Evolutionary conservation across 2,113 vertebrate genomes (phyloP), one percentile per base, ranked within the genome.

Genomic region (Ceyx cyanopectus): DNA sequence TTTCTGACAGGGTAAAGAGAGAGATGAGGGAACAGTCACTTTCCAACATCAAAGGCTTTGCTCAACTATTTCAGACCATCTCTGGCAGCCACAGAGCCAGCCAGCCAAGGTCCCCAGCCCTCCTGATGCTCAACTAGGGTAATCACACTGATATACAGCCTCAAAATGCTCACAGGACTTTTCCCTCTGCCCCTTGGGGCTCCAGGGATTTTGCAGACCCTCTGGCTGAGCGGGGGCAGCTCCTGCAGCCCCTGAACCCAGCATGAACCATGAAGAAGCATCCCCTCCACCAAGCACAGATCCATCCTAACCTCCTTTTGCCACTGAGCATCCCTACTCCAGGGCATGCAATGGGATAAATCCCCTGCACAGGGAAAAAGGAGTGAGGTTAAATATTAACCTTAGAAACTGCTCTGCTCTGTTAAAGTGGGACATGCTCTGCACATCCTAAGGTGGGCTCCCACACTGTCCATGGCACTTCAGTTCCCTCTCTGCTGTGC

Each of bases 261-360:
- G 63, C 48, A 45, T 0, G 0, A 79, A 22, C 37, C 3, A 0
- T 4, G 9, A 15, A 56, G 7, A 46, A 70, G 15, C 32, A 41
- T 14, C 10, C 18, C 24, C 41, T 32, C 22, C 1, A 1, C 51
- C 1, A 0, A 15, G 48, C 15, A 10, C n/a, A 26, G 32, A 12
- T 54, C 29, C n/a, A 21, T 48, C 62, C 67, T 68, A 87, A 56
- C 62, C 37, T 41, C 41, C 54, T 14, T 51, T 30, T 15, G 3
- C 58, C 3, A 2, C 32, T 1, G 0, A 74, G 54, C 51, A 60
- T 24, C 5, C 14, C 12, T 9, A 2, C 66, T 46, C 46, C 48
- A 72, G 27, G 32, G 3, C 10, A 15, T 4, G 45, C 3, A 3
- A 12, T 0, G 5, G 57, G 70, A 81, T 30, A 22, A 46, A 56